phyloP scores from a whole-genome alignment of 2,888 invertebrate genomes.

The Drosophila subquinaria region DNA sequence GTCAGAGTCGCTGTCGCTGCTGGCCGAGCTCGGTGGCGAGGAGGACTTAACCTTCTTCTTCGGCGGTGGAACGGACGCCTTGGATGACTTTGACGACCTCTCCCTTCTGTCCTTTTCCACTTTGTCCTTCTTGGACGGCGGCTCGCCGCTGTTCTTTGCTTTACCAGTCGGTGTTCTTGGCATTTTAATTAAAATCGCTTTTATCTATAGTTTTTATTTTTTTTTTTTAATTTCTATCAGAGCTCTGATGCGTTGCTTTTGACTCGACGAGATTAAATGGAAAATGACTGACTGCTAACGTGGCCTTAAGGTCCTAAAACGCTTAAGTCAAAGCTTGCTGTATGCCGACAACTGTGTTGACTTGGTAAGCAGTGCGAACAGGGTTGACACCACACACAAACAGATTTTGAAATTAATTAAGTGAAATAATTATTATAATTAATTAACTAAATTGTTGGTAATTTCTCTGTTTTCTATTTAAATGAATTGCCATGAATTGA shows the following conservation, averaged over 20 bases:
- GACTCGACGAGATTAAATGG: constrained; percentile 18
- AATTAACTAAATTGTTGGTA: not conserved
- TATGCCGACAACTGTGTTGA: not conserved
- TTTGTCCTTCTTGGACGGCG: constrained; percentile 14
- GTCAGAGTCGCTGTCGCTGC: constrained; percentile 4
- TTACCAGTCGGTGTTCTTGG: constrained; percentile 1
- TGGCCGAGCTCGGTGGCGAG: not conserved
- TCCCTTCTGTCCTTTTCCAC: constrained; percentile 8
- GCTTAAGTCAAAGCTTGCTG: constrained; percentile 7
- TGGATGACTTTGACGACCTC: constrained; percentile 2
- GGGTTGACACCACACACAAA: not conserved
- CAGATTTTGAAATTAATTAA: not conserved
- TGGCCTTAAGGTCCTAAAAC: not conserved
- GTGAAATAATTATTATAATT: not conserved
- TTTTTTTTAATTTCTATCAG: constrained; percentile 5
- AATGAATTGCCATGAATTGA: too few species aligned
- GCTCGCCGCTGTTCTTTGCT: constrained; percentile 5
- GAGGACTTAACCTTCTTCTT: constrained; percentile 15
- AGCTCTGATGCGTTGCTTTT: constrained; percentile 8
- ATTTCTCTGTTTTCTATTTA: not conserved
- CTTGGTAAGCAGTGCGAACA: not conserved
- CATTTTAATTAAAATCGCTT: constrained; percentile 20
- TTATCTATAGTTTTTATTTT: not conserved
- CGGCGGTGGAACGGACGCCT: not conserved
- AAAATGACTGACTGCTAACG: constrained; percentile 3